These are phyloP conservation scores for Tipula unca DNA, from an alignment of 2,888 invertebrate species.

Conservation along the genomic window DNA sequence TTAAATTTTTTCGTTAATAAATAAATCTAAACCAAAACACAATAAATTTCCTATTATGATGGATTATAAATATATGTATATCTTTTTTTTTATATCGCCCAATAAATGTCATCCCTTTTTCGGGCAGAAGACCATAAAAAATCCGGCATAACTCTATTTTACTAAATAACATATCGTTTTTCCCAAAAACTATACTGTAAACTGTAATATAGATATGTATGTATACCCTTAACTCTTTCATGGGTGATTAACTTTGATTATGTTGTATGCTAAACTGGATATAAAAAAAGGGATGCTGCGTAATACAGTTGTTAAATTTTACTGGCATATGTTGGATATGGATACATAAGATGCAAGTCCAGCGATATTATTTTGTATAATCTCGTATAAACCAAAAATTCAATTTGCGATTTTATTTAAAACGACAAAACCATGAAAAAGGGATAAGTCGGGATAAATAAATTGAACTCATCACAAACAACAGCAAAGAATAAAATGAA, in stretches of 20 bases:
- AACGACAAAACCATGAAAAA: not conserved
- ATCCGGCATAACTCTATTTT: not conserved
- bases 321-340: not conserved
- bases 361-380: not conserved
- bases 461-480: not conserved
- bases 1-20: not conserved
- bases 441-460: not conserved
- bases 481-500: not conserved
- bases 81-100: not conserved
- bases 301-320: not conserved
- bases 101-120: constrained; percentile 3
- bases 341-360: not conserved
- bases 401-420: not conserved
- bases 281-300: not conserved
- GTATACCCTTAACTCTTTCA: not conserved
- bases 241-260: not conserved
- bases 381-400: not conserved
- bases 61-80: not conserved
- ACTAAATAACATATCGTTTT: not conserved
- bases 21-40: not conserved
- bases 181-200: not conserved
- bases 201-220: not conserved
- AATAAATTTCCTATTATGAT: not conserved
- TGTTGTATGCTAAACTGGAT: not conserved
- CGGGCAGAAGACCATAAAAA: not conserved